phyloP scores from a whole-genome alignment of 92 coral and sea anemone species.

The Epizoanthus rinbou region DNA sequence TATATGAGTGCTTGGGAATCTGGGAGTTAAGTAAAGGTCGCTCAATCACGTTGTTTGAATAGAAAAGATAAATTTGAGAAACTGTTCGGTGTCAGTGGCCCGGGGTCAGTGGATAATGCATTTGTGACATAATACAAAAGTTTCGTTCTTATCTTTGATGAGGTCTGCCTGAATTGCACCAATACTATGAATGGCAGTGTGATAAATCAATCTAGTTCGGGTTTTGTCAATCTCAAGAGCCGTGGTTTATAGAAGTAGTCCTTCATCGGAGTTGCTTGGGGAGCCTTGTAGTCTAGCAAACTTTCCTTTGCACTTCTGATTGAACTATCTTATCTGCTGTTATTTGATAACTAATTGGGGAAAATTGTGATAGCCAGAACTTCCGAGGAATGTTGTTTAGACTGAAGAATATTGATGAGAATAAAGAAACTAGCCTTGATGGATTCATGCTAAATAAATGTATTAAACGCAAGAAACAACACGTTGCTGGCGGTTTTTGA shows the following conservation, averaged over 20 bases:
- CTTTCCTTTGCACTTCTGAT: constrained; percentile 16
- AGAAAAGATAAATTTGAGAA: constrained; percentile 19
- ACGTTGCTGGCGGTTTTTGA: neutral
- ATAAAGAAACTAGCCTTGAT: neutral
- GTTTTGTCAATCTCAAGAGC: constrained; percentile 21
- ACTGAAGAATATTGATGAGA: neutral
- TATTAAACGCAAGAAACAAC: neutral
- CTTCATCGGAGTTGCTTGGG: constrained; percentile 29
- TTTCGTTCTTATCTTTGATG: constrained; percentile 36
- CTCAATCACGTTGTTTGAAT: constrained; percentile 27
- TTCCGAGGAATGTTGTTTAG: constrained; percentile 17
- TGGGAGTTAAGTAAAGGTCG: constrained; percentile 15
- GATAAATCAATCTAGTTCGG: constrained; percentile 34
- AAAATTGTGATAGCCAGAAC: constrained; percentile 25
- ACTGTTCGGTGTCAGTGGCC: constrained; percentile 14
- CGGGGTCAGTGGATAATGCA: constrained; percentile 26
- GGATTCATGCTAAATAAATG: neutral
- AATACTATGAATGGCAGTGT: constrained; percentile 18
- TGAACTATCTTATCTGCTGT: constrained; percentile 40
- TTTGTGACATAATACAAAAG: constrained; percentile 45
- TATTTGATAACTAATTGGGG: constrained; percentile 43
- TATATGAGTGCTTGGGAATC: constrained; percentile 26
- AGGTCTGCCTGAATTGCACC: constrained; percentile 36
- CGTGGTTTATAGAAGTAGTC: constrained; percentile 7
- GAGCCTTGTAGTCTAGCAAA: constrained; percentile 32